Conservation (phyloP, 2,888 invertebrate species). For the Archips xylosteana region DNA sequence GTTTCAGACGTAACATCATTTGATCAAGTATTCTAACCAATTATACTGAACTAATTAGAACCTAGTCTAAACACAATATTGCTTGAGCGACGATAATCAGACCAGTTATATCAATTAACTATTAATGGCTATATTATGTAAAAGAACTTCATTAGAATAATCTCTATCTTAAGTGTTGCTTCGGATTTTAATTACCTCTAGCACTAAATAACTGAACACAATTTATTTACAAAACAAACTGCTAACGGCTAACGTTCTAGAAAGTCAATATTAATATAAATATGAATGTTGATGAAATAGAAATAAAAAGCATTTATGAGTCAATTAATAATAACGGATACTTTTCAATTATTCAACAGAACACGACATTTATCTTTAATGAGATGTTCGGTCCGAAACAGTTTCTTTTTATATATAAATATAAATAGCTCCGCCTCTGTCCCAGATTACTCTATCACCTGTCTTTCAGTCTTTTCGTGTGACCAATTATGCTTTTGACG, state of each 20-base stretch:
- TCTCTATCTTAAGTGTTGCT: slow-evolving; percentile 33
- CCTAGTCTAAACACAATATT: slow-evolving; percentile 19
- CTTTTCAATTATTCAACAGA: slow-evolving; percentile 31
- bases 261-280: slow-evolving; percentile 39
- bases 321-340: slow-evolving; percentile 20
- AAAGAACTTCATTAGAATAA: slow-evolving; percentile 34
- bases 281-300: slow-evolving; percentile 38
- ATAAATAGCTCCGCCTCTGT: slow-evolving; percentile 54
- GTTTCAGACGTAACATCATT: not conserved
- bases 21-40: slow-evolving; percentile 17
- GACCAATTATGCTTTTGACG: slow-evolving; percentile 86
- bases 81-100: slow-evolving; percentile 18
- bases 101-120: slow-evolving; percentile 34
- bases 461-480: slow-evolving; percentile 70
- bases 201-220: slow-evolving; percentile 28
- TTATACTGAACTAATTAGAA: slow-evolving; percentile 28
- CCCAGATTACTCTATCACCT: slow-evolving; percentile 65
- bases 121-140: slow-evolving; percentile 34
- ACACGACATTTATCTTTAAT: slow-evolving; percentile 28
- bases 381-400: slow-evolving; percentile 13
- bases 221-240: slow-evolving; percentile 36
- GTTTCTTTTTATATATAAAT: slow-evolving; percentile 5
- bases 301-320: slow-evolving; percentile 27
- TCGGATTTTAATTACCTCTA: slow-evolving; percentile 32
- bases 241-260: slow-evolving; percentile 31